Conservation (phyloP, 2,888 invertebrate species). For the Drosophila pseudotakahashii region DNA sequence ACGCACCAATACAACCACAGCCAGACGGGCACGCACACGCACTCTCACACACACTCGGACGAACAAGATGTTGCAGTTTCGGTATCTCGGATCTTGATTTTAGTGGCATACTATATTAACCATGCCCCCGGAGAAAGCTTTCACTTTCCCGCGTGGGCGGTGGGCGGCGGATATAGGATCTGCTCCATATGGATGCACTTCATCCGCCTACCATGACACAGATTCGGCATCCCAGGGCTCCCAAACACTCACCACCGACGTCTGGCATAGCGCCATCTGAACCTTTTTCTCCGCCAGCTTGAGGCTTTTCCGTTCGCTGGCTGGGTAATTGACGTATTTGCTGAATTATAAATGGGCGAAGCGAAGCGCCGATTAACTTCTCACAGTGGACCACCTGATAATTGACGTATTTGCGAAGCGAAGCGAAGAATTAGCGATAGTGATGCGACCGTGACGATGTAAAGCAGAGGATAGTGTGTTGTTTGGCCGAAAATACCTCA, state of each 20-base stretch:
- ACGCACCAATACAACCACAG: constrained; percentile 10
- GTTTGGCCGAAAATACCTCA: too few relatives aligned
- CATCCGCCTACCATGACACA: background rate
- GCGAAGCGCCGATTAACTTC: too few relatives aligned
- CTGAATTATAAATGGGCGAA: constrained; percentile 17
- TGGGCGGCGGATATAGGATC: constrained; percentile 8
- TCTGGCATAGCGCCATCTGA: constrained; percentile 89
- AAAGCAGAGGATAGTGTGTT: too few relatives aligned
- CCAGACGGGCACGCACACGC: constrained; percentile 18
- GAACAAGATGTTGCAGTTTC: constrained; percentile 43
- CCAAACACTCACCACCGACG: constrained; percentile 87
- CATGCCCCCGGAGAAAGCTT: constrained; percentile 47
- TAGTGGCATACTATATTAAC: background rate
- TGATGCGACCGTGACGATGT: constrained; percentile 9
- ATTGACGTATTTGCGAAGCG: constrained; percentile 15
- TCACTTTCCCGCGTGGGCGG: constrained; percentile 56
- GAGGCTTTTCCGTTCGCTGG: constrained; percentile 58
- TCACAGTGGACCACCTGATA: too few relatives aligned
- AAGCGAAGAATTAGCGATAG: constrained; percentile 19
- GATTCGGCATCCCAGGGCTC: background rate
- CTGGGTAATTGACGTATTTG: constrained; percentile 16
- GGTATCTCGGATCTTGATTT: constrained; percentile 6
- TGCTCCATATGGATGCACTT: constrained; percentile 40
- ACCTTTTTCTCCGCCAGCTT: constrained; percentile 83
- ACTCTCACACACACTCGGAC: constrained; percentile 25